A percentile compares a stretch with the other conserved stretches of the same genome.
phyloP scores from a whole-genome alignment of 2,797 vertebrate species.

The Prionace glauca region DNA sequence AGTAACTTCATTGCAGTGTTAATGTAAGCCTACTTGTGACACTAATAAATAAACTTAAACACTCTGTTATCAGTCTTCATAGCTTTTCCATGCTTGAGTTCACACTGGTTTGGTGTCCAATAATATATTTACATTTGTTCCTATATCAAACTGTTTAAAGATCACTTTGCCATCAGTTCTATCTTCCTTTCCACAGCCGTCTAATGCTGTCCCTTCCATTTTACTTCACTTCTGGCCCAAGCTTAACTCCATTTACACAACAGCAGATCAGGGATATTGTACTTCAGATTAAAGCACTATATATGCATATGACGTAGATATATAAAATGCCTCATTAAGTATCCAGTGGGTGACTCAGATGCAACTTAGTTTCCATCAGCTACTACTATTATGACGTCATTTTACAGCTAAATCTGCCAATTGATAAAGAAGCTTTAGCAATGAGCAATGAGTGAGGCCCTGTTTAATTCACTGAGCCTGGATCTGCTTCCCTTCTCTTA shows the following conservation, averaged over 20 bases:
- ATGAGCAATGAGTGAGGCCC: not conserved
- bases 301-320: not conserved
- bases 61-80: too few relatives aligned
- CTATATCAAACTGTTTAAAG: not conserved
- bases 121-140: not conserved
- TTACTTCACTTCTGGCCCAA: not conserved
- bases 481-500: not conserved
- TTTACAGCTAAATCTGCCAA: conserved; percentile 8
- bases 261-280: conserved; percentile 9
- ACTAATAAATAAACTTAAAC: too few relatives aligned
- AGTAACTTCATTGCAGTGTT: too few relatives aligned
- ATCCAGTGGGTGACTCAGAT: not conserved
- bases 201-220: not conserved
- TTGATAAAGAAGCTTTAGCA: not conserved
- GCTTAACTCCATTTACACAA: conserved; percentile 9
- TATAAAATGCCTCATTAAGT: not conserved
- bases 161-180: not conserved
- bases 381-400: not conserved
- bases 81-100: not conserved
- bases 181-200: not conserved
- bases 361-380: conserved; percentile 22
- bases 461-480: not conserved
- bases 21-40: too few relatives aligned
- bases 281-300: not conserved
- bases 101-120: not conserved